Base-by-base conservation (phyloP, 1,140 invertebrate species). In the Meteorus sp. region DNA sequence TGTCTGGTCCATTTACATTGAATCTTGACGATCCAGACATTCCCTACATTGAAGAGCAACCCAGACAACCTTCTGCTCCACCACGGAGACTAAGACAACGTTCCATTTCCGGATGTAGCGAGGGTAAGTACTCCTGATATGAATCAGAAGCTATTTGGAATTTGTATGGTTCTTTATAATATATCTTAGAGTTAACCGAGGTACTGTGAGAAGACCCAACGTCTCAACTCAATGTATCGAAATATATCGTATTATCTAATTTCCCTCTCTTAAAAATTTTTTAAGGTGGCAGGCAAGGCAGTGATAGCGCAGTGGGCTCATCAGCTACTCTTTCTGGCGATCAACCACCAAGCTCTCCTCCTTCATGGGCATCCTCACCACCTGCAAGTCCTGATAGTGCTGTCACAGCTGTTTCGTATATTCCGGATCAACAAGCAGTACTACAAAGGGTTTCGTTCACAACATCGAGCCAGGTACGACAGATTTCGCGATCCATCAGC, bases 11-110 rank as follows among this genome's bases (percentile, higher is more conserved):
- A 52, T 79, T 83, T 57, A 78, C 76, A 11, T 57, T 84, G 13
- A 84, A 82, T 60, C 71, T 86, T 50, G 85, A 88, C 63, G 86
- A 88, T 67, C 75, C 81, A 19, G 87, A 89, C 75, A 89, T 89
- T 77, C 88, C 88, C 31, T 90, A 82, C 62, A 89, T 89, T 66
- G 88, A 89, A 67, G 88, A 90, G 60, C 58, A 61, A 13, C 66
- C 69, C 2, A 69, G 70, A 45, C 72, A 73, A 47, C 73, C 77
- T 0, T 74, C 67, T 4, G 72, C 62, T 19, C 76, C 73, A 13
- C 76, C 74, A 3, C 68, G 76, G 23, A 68, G 74, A 54, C 74
- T 78, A 44, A 73, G 79, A 44, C 78, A 81, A 27, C 69, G 76
- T 41, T 79, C 76, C 6, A 69, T 73, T 61, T 78, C 74, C 22